Percentiles rank a stretch among this genome's conserved stretches.
phyloP scores from a whole-genome alignment of 2,797 vertebrate species.

The Lacerta viridis region DNA sequence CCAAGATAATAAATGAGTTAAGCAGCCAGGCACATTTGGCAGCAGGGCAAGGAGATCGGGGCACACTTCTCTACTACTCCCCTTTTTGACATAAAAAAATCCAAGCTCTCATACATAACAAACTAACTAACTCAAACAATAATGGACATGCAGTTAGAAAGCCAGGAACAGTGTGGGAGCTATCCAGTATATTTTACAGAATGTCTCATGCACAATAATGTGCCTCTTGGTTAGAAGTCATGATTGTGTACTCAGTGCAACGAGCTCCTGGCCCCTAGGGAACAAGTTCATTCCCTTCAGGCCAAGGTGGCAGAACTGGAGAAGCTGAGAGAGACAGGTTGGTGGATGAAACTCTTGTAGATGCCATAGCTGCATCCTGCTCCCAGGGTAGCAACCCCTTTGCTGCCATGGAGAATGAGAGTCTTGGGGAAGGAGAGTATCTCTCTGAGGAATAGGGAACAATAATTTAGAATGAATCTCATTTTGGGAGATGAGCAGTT shows the following conservation, averaged over 20 bases:
- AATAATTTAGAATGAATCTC: not conserved
- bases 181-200: too few relatives aligned
- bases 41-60: too few relatives aligned
- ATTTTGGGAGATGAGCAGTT: too few relatives aligned
- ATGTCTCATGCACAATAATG: not conserved
- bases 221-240: not conserved
- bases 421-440: not conserved
- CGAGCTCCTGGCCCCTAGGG: not conserved
- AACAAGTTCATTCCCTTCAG: not conserved
- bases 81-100: too few relatives aligned
- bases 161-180: too few relatives aligned
- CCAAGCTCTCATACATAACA: too few relatives aligned
- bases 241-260: not conserved
- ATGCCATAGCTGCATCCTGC: not conserved
- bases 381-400: not conserved
- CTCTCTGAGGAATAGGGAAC: not conserved
- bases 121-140: too few relatives aligned
- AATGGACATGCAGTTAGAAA: too few relatives aligned
- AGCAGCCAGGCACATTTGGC: too few relatives aligned
- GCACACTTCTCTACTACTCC: too few relatives aligned
- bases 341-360: not conserved
- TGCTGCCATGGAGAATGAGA: not conserved
- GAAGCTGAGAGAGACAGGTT: not conserved
- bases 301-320: not conserved
- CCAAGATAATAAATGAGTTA: too few relatives aligned